phyloP scores from a whole-genome alignment of 1,140 invertebrate genomes.

The Colletes latitarsis region DNA sequence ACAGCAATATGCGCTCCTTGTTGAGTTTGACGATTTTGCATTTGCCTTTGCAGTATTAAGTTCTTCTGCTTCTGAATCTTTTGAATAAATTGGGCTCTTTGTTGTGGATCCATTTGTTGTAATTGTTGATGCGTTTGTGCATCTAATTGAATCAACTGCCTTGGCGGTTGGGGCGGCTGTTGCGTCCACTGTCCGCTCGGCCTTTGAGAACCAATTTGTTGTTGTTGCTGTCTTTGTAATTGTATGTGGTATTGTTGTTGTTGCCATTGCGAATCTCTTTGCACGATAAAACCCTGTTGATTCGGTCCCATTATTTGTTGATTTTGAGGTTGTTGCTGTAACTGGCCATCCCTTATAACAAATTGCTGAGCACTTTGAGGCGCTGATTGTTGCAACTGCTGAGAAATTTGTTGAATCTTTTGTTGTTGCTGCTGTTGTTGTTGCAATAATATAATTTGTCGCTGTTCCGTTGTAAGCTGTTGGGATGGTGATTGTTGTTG shows the following conservation, averaged over 20 bases:
- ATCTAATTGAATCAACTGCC: constrained; percentile 89
- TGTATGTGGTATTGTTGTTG: constrained; percentile 78
- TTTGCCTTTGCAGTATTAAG: constrained; percentile 81
- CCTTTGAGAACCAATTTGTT: constrained; percentile 77
- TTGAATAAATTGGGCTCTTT: constrained; percentile 88
- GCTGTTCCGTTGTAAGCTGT: constrained; percentile 74
- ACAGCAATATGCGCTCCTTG: constrained; percentile 81
- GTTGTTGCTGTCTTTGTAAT: constrained; percentile 79
- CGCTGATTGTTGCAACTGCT: constrained; percentile 79
- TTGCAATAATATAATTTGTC: constrained; percentile 75
- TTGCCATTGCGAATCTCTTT: constrained; percentile 84
- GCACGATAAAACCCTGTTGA: constrained; percentile 80
- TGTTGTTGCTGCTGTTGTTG: constrained; percentile 77
- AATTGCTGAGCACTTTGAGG: constrained; percentile 82
- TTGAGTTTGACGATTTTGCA: constrained; percentile 81
- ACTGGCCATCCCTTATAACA: constrained; percentile 81
- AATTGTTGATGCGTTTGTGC: constrained; percentile 91
- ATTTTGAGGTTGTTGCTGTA: constrained; percentile 81
- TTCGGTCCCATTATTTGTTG: constrained; percentile 79
- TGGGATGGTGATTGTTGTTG: constrained; percentile 73
- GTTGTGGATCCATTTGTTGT: constrained; percentile 90
- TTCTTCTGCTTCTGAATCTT: constrained; percentile 87
- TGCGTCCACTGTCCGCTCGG: constrained; percentile 78
- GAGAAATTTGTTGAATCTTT: constrained; percentile 80
- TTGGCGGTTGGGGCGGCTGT: constrained; percentile 79